A percentile compares a stretch with the other conserved stretches of the same genome.
phyloP scores from a whole-genome alignment of 2,113 vertebrate species.

The Rhipidura dahli region DNA sequence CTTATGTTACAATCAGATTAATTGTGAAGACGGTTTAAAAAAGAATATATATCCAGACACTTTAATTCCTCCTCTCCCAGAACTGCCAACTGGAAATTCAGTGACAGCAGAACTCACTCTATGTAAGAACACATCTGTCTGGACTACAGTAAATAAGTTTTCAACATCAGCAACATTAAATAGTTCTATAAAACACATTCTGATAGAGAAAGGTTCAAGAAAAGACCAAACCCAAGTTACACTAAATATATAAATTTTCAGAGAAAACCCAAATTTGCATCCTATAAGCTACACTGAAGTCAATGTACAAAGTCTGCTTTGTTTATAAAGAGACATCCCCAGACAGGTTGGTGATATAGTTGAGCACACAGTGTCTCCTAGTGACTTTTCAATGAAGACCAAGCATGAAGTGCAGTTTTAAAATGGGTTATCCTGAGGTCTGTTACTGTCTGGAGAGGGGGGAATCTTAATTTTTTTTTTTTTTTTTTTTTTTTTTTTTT shows the following conservation, averaged over 20 bases:
- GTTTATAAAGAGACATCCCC: background rate
- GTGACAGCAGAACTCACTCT: background rate
- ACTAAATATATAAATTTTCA: background rate
- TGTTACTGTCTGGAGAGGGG: background rate
- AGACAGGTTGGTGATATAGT: background rate
- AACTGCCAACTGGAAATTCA: background rate
- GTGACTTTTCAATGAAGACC: background rate
- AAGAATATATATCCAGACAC: background rate
- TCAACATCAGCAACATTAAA: background rate
- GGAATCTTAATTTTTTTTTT: background rate
- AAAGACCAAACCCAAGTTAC: background rate
- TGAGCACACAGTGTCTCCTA: background rate
- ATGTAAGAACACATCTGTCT: background rate
- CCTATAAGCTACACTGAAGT: background rate
- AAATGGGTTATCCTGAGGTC: background rate
- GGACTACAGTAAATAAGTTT: background rate
- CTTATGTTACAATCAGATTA: constrained; percentile 68
- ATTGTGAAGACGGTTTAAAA: constrained; percentile 18
- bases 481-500: background rate
- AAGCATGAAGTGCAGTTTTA: background rate
- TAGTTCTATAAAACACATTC: background rate
- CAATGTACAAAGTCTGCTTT: background rate
- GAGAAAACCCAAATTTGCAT: background rate
- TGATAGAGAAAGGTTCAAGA: background rate
- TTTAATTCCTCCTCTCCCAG: constrained; percentile 25